Conservation (phyloP, 2,113 vertebrate species). For the Upupa epops region DNA sequence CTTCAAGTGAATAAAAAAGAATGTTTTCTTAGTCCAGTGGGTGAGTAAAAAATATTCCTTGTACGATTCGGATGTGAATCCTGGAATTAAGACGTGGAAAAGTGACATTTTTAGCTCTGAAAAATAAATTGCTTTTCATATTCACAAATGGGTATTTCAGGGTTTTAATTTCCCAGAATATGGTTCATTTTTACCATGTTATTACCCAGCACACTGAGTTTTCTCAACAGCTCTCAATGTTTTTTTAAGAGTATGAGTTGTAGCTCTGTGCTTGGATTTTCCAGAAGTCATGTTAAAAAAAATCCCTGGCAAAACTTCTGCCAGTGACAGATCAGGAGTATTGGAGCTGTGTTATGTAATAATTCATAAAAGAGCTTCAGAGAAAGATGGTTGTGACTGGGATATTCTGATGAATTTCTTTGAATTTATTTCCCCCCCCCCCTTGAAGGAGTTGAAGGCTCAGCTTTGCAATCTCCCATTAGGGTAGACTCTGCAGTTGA, state of each 20-base stretch:
- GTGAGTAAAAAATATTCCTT: background rate
- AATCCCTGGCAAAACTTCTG: background rate
- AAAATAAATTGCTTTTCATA: background rate
- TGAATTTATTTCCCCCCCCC: background rate
- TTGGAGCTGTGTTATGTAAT: background rate
- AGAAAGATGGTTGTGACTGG: background rate
- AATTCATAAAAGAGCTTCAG: background rate
- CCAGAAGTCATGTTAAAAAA: background rate
- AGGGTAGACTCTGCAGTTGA: background rate
- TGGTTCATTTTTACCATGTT: background rate
- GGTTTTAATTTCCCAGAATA: background rate
- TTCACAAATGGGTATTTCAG: background rate
- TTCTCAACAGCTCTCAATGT: no score
- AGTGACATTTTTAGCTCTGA: background rate
- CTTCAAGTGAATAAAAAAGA: background rate
- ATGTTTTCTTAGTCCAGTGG: background rate
- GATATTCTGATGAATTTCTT: background rate
- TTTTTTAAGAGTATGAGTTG: background rate
- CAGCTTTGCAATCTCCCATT: background rate
- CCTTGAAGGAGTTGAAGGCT: background rate
- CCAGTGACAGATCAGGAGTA: background rate
- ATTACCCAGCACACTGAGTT: background rate
- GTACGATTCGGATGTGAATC: background rate
- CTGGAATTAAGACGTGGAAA: background rate
- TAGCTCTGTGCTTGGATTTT: background rate